These are phyloP conservation scores for Lathamus discolor DNA, from an alignment of 2,113 vertebrate species.

Conservation along the genomic window DNA sequence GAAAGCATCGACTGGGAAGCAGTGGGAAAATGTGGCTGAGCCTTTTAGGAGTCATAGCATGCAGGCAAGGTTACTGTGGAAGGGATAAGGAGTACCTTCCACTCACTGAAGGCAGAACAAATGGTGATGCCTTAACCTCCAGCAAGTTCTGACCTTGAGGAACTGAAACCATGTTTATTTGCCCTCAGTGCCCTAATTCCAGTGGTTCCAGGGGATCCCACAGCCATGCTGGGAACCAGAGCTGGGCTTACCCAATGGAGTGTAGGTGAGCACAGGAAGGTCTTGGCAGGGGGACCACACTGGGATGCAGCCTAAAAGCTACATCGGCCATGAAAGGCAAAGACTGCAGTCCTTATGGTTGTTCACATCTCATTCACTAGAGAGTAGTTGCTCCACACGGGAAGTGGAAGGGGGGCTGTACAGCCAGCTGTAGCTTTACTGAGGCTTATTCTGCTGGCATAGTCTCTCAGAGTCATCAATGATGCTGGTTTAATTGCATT, in stretches of 20 bases:
- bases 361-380: neutral
- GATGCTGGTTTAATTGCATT: constrained; percentile 52
- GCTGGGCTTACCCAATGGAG: neutral
- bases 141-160: neutral
- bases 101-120: neutral
- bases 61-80: neutral
- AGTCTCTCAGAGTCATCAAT: neutral
- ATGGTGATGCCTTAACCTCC: neutral
- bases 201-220: accelerated
- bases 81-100: neutral
- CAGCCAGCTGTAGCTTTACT: neutral
- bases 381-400: neutral
- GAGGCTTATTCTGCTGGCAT: neutral
- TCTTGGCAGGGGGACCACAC: neutral
- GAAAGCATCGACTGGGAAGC: neutral
- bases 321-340: neutral
- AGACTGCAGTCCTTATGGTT: neutral
- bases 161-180: accelerated
- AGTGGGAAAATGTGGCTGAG: neutral
- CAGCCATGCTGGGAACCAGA: neutral
- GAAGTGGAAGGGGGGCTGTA: neutral
- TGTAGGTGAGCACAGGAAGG: neutral
- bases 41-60: neutral
- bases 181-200: neutral
- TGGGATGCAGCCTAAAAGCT: neutral